Percentiles rank a stretch among this genome's conserved stretches.
These are phyloP conservation scores for Myrmecobius fasciatus DNA, from an alignment of 2,113 vertebrate genomes.

Conservation along the genomic window DNA sequence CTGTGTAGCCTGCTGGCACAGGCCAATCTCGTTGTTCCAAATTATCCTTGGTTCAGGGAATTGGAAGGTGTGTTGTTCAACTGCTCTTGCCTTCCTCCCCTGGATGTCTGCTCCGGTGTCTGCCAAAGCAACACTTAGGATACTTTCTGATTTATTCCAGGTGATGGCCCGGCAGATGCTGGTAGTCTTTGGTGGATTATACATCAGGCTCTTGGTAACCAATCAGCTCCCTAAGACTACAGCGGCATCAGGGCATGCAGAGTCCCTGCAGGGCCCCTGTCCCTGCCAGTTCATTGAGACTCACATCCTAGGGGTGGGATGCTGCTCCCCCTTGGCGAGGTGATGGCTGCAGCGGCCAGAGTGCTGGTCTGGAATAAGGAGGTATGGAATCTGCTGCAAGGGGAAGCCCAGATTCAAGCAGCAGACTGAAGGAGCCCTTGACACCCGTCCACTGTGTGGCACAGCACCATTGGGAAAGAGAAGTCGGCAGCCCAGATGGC, in stretches of 20 bases:
- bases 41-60: background rate
- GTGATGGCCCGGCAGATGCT: conserved; percentile 85
- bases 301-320: conserved; percentile 50
- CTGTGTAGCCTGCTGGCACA: background rate
- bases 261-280: conserved; percentile 73
- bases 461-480: background rate
- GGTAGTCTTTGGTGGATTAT: conserved; percentile 83
- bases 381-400: background rate
- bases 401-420: background rate
- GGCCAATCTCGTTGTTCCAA: background rate
- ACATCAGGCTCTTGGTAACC: conserved; percentile 83
- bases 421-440: background rate
- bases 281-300: conserved; percentile 85
- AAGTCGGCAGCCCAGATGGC: background rate
- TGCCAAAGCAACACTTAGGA: conserved; percentile 16
- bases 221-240: conserved; percentile 73
- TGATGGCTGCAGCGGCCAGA: conserved; percentile 19
- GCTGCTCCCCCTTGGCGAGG: conserved; percentile 58
- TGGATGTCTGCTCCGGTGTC: background rate
- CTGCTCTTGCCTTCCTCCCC: background rate
- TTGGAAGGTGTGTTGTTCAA: background rate
- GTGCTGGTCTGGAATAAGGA: background rate
- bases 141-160: conserved; percentile 61
- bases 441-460: background rate
- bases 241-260: conserved; percentile 55